phyloP scores from a whole-genome alignment of 2,797 vertebrate species.

The Chromobotia macracanthus region DNA sequence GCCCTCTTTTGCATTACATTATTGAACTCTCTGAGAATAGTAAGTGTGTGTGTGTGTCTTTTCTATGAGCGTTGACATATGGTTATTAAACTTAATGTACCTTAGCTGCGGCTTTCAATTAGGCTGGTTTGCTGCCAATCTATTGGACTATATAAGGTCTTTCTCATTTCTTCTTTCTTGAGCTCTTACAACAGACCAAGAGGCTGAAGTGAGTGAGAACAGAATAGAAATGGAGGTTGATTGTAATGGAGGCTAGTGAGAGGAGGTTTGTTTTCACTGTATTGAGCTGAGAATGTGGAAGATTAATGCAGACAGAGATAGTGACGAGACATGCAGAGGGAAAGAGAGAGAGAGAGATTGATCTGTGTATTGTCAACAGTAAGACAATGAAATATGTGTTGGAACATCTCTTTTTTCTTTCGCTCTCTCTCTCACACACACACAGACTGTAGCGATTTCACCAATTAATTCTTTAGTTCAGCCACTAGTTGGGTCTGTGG shows the following conservation, averaged over 20 bases:
- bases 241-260: slow-evolving; percentile 37
- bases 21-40: slow-evolving; percentile 97
- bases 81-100: slow-evolving; percentile 40
- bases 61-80: slow-evolving; percentile 31
- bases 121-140: slow-evolving; percentile 16
- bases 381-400: slow-evolving; percentile 40
- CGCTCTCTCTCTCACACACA: not conserved
- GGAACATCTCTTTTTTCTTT: not conserved
- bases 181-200: slow-evolving; percentile 9
- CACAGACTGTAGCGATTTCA: not conserved
- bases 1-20: slow-evolving; percentile 89
- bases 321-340: slow-evolving; percentile 29
- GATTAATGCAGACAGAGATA: slow-evolving; percentile 26
- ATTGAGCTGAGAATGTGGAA: slow-evolving; percentile 37
- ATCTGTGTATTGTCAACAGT: slow-evolving; percentile 37
- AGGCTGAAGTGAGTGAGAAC: slow-evolving; percentile 16
- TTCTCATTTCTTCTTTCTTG: slow-evolving; percentile 30
- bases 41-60: slow-evolving; percentile 67
- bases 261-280: slow-evolving; percentile 40
- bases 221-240: slow-evolving; percentile 23
- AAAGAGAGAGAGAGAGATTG: slow-evolving; percentile 31
- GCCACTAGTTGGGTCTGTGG: not conserved
- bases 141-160: slow-evolving; percentile 5
- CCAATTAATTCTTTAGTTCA: not conserved
- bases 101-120: slow-evolving; percentile 36